Base-by-base conservation (phyloP, 2,888 invertebrate genomes). In the Teleiodes luculella region DNA sequence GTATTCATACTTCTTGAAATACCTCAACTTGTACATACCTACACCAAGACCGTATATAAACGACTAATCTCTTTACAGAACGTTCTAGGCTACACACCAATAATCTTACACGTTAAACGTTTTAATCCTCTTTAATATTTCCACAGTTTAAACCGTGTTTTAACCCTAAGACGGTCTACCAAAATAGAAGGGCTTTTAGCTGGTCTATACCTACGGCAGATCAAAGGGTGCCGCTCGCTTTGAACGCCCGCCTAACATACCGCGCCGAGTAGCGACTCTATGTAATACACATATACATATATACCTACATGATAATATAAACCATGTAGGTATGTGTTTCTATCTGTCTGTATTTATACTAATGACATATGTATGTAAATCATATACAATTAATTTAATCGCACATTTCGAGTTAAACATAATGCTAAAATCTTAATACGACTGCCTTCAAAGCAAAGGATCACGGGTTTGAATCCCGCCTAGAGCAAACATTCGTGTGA, bases 221-320 rank as follows among this genome's bases (percentile, higher is more conserved):
- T 84, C 83, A 84, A 84, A 84, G 83, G 81, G 79, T 66, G 64
- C 57, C 68, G 65, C 54, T 64, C 70, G 75, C 80, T 83, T 83
- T 83, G 81, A 78, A 74, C 72, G 60, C 58, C 76, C 78, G 75
- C 16, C 31, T 39, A 39, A 62, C 74, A 68, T 67, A 58, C 68
- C 66, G 54, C 60, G 36, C 60, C 53, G 39, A 53, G 52, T 60
- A 14, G 63, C 16, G 31, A 43, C 37, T 47, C 37, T 49, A 49
- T 49, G 49, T 49, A 49, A 49, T 49, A 36, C 37, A 5, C 28
- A 28, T 28, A 6, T 11, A 28, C 7, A 28, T n/a, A 28, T 24
- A 14, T 28, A 28, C 24, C n/a, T n/a, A n/a, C n/a, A n/a, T n/a
- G n/a, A n/a, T n/a, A n/a, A n/a, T n/a, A n/a, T n/a, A n/a, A n/a